Conservation (phyloP, 1,140 invertebrate species). For the Pachyrhynchus sulphureomaculatus region DNA sequence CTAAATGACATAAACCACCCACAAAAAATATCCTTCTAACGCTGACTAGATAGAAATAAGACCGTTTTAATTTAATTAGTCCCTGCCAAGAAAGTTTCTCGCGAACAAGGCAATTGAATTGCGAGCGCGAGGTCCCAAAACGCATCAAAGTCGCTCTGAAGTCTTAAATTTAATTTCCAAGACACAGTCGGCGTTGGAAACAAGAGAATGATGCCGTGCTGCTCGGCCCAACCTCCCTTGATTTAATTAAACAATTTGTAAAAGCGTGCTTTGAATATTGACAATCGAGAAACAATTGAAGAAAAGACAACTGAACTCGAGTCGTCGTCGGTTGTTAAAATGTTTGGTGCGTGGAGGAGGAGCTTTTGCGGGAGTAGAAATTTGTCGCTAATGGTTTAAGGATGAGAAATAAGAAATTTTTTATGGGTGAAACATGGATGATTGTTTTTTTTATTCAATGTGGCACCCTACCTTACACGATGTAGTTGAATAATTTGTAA, state of each 20-base stretch:
- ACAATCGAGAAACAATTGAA: slow-evolving; percentile 32
- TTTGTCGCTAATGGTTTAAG: too few species aligned
- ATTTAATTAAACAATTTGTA: slow-evolving; percentile 49
- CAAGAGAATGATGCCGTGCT: slow-evolving; percentile 22
- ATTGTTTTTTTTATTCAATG: too few species aligned
- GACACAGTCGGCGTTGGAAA: slow-evolving; percentile 29
- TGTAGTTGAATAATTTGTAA: too few species aligned
- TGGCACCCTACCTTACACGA: too few species aligned
- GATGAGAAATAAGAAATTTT: too few species aligned
- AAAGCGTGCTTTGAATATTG: slow-evolving; percentile 46
- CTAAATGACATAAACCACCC: too few species aligned
- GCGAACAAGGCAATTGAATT: slow-evolving; percentile 39
- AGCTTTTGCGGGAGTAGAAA: not conserved
- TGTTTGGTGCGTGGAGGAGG: not conserved
- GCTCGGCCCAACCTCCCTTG: slow-evolving; percentile 33
- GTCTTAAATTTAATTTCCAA: slow-evolving; percentile 47
- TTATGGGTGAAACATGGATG: too few species aligned
- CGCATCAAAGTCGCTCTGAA: slow-evolving; percentile 38
- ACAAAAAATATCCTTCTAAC: too few species aligned
- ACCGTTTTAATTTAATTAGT: slow-evolving; percentile 26
- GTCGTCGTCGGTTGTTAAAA: too few species aligned
- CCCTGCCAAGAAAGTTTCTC: slow-evolving; percentile 24
- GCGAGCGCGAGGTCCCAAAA: slow-evolving; percentile 29
- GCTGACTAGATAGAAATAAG: slow-evolving; percentile 16
- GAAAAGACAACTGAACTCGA: slow-evolving; percentile 3